phyloP scores from a whole-genome alignment of 2,888 invertebrate species.

The Herminia tarsipennalis region DNA sequence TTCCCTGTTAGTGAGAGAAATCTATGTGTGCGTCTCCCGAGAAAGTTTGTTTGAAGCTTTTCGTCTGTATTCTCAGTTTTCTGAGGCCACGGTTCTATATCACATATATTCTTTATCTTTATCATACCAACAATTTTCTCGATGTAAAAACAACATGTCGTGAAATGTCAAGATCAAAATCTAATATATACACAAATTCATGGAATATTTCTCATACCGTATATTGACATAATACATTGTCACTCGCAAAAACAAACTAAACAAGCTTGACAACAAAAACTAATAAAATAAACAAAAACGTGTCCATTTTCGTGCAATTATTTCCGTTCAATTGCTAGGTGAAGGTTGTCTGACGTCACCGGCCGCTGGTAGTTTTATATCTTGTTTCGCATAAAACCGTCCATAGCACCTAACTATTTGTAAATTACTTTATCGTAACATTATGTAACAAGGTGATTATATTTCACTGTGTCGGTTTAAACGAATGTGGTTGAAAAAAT shows the following conservation, averaged over 20 bases:
- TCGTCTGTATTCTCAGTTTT: no score
- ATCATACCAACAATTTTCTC: not conserved
- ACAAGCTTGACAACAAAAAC: conserved; percentile 19
- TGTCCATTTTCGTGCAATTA: conserved; percentile 56
- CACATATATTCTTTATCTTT: no score
- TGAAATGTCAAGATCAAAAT: not conserved
- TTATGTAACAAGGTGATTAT: not conserved
- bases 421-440: conserved; percentile 2
- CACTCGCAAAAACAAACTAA: conserved; percentile 7
- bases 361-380: conserved; percentile 43
- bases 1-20: no score
- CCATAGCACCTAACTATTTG: conserved; percentile 9
- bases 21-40: no score
- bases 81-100: no score
- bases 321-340: conserved; percentile 57
- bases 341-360: conserved; percentile 64
- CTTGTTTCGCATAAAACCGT: conserved; percentile 28
- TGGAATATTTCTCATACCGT: not conserved
- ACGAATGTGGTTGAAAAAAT: not conserved
- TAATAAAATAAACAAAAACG: conserved; percentile 42
- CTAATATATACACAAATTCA: not conserved
- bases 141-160: not conserved
- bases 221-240: not conserved
- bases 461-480: not conserved
- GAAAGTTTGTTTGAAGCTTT: no score